Evolutionary conservation across 1,140 invertebrate species (phyloP).

Genomic region (Caenorhabditis tropicalis): DNA sequence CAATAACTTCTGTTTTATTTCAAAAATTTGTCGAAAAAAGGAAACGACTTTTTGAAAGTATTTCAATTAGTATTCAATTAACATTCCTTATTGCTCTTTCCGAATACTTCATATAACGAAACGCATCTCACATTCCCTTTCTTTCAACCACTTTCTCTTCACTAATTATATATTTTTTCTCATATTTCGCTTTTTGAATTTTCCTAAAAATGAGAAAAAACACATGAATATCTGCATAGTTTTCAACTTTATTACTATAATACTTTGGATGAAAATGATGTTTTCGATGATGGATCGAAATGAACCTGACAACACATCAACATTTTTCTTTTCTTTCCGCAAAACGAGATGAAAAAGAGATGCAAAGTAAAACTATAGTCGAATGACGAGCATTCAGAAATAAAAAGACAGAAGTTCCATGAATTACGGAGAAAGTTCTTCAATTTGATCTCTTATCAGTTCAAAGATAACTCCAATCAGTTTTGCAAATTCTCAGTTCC

Average conservation of each 20-base stretch:
- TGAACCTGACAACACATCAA: neutral
- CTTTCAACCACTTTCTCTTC: neutral
- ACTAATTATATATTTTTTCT: neutral
- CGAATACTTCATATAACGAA: neutral
- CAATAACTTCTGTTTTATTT: too few relatives aligned
- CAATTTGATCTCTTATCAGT: too few relatives aligned
- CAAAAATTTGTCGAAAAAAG: too few relatives aligned
- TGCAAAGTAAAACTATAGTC: too few relatives aligned
- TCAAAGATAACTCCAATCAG: too few relatives aligned
- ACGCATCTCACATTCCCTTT: neutral
- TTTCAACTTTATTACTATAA: neutral
- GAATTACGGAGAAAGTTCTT: too few relatives aligned
- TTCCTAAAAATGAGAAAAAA: neutral
- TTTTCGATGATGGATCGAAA: constrained; percentile 21
- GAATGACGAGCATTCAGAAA: neutral
- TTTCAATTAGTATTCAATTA: neutral
- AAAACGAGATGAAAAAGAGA: neutral
- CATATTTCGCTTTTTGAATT: neutral
- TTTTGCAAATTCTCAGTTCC: too few relatives aligned
- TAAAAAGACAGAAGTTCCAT: neutral
- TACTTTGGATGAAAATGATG: neutral
- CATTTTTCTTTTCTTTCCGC: neutral
- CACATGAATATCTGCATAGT: neutral
- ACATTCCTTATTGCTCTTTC: neutral
- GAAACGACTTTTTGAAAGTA: too few relatives aligned